Conservation (phyloP, 2,888 invertebrate genomes). For the Zelleria hepariella region DNA sequence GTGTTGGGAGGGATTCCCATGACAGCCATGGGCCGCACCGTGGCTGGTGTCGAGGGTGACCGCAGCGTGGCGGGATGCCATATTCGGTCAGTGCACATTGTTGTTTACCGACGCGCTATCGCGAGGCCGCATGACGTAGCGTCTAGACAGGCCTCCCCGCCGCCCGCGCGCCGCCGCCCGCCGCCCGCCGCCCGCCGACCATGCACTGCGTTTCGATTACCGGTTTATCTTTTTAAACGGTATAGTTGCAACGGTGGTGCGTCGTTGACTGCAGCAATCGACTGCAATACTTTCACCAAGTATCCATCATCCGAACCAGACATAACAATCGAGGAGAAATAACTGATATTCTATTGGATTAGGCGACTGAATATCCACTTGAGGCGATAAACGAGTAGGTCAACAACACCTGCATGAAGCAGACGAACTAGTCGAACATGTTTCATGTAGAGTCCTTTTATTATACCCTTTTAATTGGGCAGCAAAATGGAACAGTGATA, state of each 20-base stretch:
- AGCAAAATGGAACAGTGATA: no score
- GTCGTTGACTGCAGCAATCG: not conserved
- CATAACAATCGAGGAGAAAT: not conserved
- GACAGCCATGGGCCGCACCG: slow-evolving; percentile 9
- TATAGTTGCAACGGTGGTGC: slow-evolving; percentile 46
- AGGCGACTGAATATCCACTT: no score
- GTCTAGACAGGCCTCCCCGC: slow-evolving; percentile 58
- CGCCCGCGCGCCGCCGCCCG: slow-evolving; percentile 23
- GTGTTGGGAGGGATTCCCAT: not conserved
- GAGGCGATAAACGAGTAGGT: not conserved
- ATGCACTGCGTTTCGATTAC: slow-evolving; percentile 61
- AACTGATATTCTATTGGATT: not conserved
- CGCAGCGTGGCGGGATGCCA: slow-evolving; percentile 53
- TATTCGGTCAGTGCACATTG: slow-evolving; percentile 71
- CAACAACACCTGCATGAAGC: not conserved
- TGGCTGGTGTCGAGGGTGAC: slow-evolving; percentile 34
- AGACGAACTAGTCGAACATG: not conserved
- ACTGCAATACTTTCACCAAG: not conserved
- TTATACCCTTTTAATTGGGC: no score
- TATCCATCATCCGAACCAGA: not conserved
- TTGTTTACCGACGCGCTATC: slow-evolving; percentile 73
- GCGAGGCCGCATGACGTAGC: slow-evolving; percentile 75
- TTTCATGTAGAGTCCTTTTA: no score
- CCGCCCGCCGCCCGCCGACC: slow-evolving; percentile 29
- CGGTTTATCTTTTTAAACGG: slow-evolving; percentile 66